Evolutionary conservation across 2,113 vertebrate species (phyloP).

Genomic region (Pomatorhinus ruficollis): DNA sequence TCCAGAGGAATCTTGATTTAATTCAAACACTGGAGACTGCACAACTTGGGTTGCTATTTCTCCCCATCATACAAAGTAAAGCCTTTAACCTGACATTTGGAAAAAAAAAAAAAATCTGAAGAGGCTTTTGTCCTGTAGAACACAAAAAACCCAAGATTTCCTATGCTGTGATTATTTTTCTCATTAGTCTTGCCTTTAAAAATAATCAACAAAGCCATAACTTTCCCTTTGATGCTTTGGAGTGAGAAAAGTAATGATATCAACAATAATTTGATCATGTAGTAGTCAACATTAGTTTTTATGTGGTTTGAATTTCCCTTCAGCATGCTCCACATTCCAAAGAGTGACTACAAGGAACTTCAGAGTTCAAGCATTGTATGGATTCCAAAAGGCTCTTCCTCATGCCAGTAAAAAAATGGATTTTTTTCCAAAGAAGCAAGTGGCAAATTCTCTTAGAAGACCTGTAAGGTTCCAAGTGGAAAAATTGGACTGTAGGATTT

Average conservation of each 20-base stretch:
- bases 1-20: slow-evolving; percentile 52
- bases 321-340: background rate
- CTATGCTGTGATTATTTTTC: background rate
- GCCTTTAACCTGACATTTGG: slow-evolving; percentile 13
- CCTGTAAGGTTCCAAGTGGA: background rate
- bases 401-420: background rate
- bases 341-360: background rate
- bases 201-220: background rate
- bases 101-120: background rate
- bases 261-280: background rate
- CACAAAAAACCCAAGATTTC: background rate
- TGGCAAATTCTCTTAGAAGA: background rate
- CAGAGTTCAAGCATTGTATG: background rate
- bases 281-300: slow-evolving; percentile 19
- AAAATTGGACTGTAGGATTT: background rate
- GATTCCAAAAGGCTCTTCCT: background rate
- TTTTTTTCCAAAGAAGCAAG: background rate
- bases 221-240: slow-evolving; percentile 9
- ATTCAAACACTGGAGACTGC: slow-evolving; percentile 31
- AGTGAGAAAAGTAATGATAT: background rate
- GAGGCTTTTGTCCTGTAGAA: background rate
- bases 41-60: background rate
- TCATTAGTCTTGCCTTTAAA: slow-evolving; percentile 21
- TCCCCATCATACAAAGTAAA: background rate
- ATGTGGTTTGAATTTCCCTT: slow-evolving; percentile 18